Conservation (phyloP, 2,888 invertebrate species). For the Cerastis leucographa region DNA sequence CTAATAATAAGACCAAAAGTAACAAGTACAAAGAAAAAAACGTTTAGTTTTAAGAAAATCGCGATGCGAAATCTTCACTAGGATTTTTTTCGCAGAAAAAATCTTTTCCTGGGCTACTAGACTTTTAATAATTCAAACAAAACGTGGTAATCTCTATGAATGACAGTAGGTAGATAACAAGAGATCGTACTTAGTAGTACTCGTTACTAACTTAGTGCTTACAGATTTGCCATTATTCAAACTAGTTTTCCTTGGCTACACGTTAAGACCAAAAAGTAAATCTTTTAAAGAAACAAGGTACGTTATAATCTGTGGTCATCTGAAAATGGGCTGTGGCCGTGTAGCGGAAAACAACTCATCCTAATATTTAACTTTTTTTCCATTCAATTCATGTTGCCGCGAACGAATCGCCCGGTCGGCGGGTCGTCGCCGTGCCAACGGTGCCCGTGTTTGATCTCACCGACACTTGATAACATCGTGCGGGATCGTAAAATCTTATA, state of each 20-base stretch:
- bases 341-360: conserved; percentile 69
- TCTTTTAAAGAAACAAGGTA: conserved; percentile 15
- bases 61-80: no score
- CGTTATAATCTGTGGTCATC: conserved; percentile 27
- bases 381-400: conserved; percentile 72
- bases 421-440: conserved; percentile 66
- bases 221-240: background rate
- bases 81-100: no score
- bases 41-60: no score
- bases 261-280: background rate
- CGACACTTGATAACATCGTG: conserved; percentile 77
- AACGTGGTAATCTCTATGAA: background rate
- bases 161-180: background rate
- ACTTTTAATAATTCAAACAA: background rate
- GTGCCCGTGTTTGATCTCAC: conserved; percentile 72
- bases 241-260: background rate
- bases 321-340: conserved; percentile 45
- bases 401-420: conserved; percentile 68
- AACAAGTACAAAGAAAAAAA: no score
- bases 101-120: background rate
- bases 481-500: conserved; percentile 77
- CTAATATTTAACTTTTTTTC: conserved; percentile 67
- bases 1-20: no score
- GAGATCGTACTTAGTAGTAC: background rate
- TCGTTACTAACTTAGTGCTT: background rate